Base-by-base conservation (phyloP, 2,888 invertebrate genomes). In the Argynnis bischoffii region DNA sequence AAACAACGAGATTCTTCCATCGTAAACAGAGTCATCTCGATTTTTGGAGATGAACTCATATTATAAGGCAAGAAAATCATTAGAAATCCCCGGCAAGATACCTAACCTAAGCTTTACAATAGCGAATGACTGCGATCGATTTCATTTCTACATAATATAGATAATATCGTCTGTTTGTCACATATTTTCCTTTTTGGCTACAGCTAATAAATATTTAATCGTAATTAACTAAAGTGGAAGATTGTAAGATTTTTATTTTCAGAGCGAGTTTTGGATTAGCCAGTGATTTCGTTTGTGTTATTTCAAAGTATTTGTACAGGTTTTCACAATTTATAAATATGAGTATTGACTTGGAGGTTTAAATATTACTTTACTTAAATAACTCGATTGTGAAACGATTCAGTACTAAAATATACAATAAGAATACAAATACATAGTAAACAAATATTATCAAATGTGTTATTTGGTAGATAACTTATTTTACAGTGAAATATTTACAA, bases 271-370 rank as follows among this genome's bases (percentile, higher is more conserved):
- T 35, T 35, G 3, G 11, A 11, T 26, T 26, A 41, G 35, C 35
- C 35, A 41, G 16, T 51, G 50, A 15, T 51, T 15, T 16, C 16
- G 16, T 51, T n/a, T 3, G 13, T n/a, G 6, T 50, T 8, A 35
- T 35, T 35, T 35, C 6, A 35, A 6, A 35, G 8, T 35, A 35
- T 35, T 8, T 8, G 35, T 35, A 8, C 8, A 8, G 35, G 35
- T 6, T 35, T 35, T 35, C 6, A 26, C 4, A 26, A 26, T 26
- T 4, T 26, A 26, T 26, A 26, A 26, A 50, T 51, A 11, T 59
- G 65, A 65, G 59, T 59, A 59, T 65, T 59, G 53, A 59, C 54
- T 53, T 65, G 59, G 54, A 65, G 59, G 59, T 65, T 18, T 16
- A 65, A n/a, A 16, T 16, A 48, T 48, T 26, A 26, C 26, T 50